A percentile compares a stretch with the other conserved stretches of the same genome.
These are phyloP conservation scores for Glomeris maerens DNA, from an alignment of 1,140 invertebrate genomes.

Conservation along the genomic window DNA sequence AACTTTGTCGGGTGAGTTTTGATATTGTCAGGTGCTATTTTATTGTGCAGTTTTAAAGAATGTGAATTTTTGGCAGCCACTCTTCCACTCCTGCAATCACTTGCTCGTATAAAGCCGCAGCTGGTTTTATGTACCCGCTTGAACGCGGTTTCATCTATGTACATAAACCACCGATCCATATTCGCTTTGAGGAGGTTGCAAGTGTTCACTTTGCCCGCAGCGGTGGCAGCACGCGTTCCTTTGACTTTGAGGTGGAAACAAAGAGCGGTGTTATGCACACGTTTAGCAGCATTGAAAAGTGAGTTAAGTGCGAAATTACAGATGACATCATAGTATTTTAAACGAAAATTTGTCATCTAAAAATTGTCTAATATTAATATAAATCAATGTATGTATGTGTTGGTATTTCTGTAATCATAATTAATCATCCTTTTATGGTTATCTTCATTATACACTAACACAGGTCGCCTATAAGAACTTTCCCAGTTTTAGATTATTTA, in stretches of 20 bases:
- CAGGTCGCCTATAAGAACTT: no score
- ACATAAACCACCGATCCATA: constrained; percentile 95
- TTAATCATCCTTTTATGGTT: no score
- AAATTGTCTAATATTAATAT: no score
- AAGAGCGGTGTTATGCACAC: constrained; percentile 80
- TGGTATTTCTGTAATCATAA: no score
- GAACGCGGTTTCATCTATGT: constrained; percentile 98
- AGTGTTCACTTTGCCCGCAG: constrained; percentile 94
- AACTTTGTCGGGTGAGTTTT: constrained; percentile 66
- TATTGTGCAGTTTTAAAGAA: neutral
- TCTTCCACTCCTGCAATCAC: constrained; percentile 79
- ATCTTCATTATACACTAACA: no score
- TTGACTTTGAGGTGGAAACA: constrained; percentile 95
- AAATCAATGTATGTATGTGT: no score
- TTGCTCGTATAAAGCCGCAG: constrained; percentile 97
- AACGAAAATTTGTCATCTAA: constrained; percentile 7
- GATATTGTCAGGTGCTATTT: constrained; percentile 6
- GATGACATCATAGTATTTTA: neutral
- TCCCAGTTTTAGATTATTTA: no score
- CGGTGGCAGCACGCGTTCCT: constrained; percentile 83
- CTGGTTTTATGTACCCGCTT: constrained; percentile 93
- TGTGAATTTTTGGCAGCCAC: constrained; percentile 56
- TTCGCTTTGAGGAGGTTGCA: constrained; percentile 92
- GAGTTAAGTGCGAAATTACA: constrained; percentile 16
- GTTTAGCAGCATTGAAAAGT: constrained; percentile 95